These are phyloP conservation scores for Hippoglossus hippoglossus DNA, from an alignment of 2,797 vertebrate genomes.

Conservation along the genomic window DNA sequence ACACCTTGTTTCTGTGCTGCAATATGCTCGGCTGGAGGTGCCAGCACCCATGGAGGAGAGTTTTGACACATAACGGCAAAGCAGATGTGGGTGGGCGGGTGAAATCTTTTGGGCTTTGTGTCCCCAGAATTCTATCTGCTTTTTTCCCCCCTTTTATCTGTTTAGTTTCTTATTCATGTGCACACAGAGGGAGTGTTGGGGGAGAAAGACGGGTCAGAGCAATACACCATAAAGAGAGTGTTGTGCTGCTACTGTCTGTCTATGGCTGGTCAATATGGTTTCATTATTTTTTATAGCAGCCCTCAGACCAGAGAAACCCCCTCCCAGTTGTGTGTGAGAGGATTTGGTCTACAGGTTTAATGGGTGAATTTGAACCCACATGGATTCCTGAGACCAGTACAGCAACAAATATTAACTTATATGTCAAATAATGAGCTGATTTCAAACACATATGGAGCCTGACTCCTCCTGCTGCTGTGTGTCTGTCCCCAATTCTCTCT, in stretches of 20 bases:
- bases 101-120: conserved; percentile 38
- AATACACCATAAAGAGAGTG: conserved; percentile 2
- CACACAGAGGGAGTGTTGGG: neutral
- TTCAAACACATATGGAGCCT: neutral
- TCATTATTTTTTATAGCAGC: neutral
- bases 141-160: neutral
- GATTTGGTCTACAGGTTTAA: neutral
- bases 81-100: conserved; percentile 43
- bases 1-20: conserved; percentile 56
- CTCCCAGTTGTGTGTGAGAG: neutral
- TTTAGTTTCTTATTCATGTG: neutral
- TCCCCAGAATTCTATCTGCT: conserved; percentile 35
- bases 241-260: neutral
- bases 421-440: neutral
- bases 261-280: neutral
- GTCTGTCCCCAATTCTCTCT: no score
- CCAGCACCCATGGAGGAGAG: conserved; percentile 26
- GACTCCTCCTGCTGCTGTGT: no score
- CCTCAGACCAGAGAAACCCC: neutral
- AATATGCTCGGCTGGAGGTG: conserved; percentile 50
- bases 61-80: conserved; percentile 51
- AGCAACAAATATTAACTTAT: neutral
- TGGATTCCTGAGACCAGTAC: neutral
- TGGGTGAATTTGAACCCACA: neutral
- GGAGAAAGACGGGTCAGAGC: conserved; percentile 1